phyloP scores from a whole-genome alignment of 2,888 invertebrate genomes.

The Venusia cambrica region DNA sequence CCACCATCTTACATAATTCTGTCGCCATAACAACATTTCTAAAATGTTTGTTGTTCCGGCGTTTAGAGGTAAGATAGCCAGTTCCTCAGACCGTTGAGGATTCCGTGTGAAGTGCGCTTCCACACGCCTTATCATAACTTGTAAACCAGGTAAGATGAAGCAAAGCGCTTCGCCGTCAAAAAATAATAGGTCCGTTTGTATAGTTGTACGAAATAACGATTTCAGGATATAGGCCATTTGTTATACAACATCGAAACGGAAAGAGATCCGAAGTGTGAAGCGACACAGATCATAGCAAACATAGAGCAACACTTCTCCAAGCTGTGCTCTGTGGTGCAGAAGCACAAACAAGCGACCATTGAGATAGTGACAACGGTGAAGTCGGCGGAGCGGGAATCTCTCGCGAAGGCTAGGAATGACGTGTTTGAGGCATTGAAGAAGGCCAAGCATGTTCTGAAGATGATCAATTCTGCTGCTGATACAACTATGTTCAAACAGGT shows the following conservation, averaged over 20 bases:
- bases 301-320: constrained; percentile 77
- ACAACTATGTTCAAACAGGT: constrained; percentile 52
- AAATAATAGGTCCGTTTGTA: no score
- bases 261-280: constrained; percentile 43
- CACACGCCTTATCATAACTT: no score
- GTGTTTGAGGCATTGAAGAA: constrained; percentile 51
- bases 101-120: no score
- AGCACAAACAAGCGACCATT: constrained; percentile 68
- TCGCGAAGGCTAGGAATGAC: constrained; percentile 47
- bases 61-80: no score
- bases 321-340: constrained; percentile 74
- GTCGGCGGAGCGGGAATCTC: constrained; percentile 50
- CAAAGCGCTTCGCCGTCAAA: no score
- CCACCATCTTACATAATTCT: no score
- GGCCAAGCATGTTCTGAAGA: constrained; percentile 43
- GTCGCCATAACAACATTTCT: no score
- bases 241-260: constrained; percentile 56
- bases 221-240: constrained; percentile 64
- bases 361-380: constrained; percentile 51
- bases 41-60: no score
- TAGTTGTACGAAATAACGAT: no score
- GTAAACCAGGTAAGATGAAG: no score
- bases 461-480: constrained; percentile 39
- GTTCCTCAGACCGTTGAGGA: no score
- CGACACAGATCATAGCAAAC: constrained; percentile 45